phyloP scores from a whole-genome alignment of 2,797 vertebrate species.

The Helostoma temminkii region DNA sequence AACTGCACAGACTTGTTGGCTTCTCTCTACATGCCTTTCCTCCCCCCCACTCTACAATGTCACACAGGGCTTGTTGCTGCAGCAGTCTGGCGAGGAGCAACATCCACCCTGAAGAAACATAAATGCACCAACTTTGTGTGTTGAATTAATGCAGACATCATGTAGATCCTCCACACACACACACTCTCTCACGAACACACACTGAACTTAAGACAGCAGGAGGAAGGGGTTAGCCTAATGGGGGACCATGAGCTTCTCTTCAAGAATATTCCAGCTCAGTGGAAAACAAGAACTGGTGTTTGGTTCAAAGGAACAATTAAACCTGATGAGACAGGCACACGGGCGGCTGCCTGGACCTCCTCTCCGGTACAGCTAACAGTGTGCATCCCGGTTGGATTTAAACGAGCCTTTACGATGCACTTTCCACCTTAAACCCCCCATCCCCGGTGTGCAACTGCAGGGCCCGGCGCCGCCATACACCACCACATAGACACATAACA shows the following conservation, averaged over 20 bases:
- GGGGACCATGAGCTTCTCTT: conserved; percentile 60
- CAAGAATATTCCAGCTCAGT: conserved; percentile 77
- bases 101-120: conserved; percentile 57
- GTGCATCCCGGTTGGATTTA: conserved; percentile 48
- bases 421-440: conserved; percentile 54
- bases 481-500: conserved; percentile 67
- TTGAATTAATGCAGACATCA: conserved; percentile 65
- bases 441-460: conserved; percentile 79
- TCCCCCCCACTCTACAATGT: conserved; percentile 56
- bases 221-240: conserved; percentile 63
- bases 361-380: conserved; percentile 47
- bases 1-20: conserved; percentile 71
- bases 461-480: conserved; percentile 85
- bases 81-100: conserved; percentile 58
- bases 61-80: conserved; percentile 54
- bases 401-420: conserved; percentile 63
- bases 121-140: conserved; percentile 73
- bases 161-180: conserved; percentile 38
- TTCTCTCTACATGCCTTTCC: conserved; percentile 46
- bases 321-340: conserved; percentile 66
- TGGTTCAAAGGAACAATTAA: conserved; percentile 60
- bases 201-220: conserved; percentile 75
- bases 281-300: conserved; percentile 62
- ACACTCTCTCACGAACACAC: neutral
- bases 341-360: conserved; percentile 45